Percentiles rank a stretch among this genome's conserved stretches.
phyloP scores from a whole-genome alignment of 1,140 invertebrate species.

The Bombus huntii region DNA sequence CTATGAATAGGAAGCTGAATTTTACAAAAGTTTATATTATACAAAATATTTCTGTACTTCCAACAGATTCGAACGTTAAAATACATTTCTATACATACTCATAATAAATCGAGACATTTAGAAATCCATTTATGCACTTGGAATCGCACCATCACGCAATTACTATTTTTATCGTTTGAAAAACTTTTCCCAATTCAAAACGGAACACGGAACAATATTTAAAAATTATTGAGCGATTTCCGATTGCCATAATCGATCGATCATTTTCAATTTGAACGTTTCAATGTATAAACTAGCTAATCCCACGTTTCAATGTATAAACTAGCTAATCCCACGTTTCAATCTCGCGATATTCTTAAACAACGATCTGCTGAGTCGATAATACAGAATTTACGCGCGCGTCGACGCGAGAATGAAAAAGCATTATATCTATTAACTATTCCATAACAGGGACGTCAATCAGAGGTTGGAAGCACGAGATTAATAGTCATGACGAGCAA shows the following conservation, averaged over 20 bases:
- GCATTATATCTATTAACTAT: conserved; percentile 21
- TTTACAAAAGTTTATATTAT: too few relatives aligned
- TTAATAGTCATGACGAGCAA: neutral
- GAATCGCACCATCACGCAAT: neutral
- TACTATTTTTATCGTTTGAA: neutral
- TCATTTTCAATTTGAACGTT: neutral
- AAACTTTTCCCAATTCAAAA: neutral
- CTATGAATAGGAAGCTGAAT: too few relatives aligned
- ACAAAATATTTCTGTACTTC: too few relatives aligned
- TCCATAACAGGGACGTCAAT: neutral
- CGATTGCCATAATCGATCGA: neutral
- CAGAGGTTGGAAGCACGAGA: neutral
- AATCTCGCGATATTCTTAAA: neutral
- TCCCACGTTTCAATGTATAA: neutral
- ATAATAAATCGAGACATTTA: neutral
- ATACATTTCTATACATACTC: neutral
- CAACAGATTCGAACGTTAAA: too few relatives aligned
- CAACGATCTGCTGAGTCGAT: neutral
- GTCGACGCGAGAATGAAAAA: neutral
- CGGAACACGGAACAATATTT: neutral
- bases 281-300: neutral
- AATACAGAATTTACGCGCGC: too few relatives aligned
- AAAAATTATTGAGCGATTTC: neutral
- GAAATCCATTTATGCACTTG: neutral
- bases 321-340: neutral